These are phyloP conservation scores for Emesis furor DNA, from an alignment of 2,888 invertebrate species.

Conservation along the genomic window DNA sequence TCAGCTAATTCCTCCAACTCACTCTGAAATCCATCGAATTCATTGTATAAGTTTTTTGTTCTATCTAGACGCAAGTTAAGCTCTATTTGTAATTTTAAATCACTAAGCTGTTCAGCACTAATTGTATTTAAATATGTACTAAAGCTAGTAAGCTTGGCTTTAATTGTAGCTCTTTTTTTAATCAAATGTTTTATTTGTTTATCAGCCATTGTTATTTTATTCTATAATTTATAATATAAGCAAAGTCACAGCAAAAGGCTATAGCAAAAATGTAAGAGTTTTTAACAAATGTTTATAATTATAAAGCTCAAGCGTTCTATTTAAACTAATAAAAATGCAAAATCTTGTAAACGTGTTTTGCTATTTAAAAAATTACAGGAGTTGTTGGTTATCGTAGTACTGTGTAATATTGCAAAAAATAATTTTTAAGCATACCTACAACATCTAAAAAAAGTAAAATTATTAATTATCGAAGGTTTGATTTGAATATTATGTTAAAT, in stretches of 20 bases:
- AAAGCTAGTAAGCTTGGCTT: conserved; percentile 39
- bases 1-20: conserved; percentile 12
- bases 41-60: conserved; percentile 3
- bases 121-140: conserved; percentile 27
- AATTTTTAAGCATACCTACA: no score
- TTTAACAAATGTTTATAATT: no score
- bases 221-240: not conserved
- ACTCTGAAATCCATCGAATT: conserved; percentile 9
- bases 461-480: no score
- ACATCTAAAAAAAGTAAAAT: no score
- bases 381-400: no score
- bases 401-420: no score
- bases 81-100: conserved; percentile 14
- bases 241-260: not conserved
- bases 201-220: conserved; percentile 1
- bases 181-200: conserved; percentile 32
- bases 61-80: not conserved
- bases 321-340: no score
- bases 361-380: no score
- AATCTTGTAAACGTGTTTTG: no score
- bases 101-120: not conserved
- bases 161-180: conserved; percentile 31
- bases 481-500: no score
- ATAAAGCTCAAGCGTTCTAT: no score
- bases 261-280: not conserved